A percentile compares a stretch with the other conserved stretches of the same genome.
phyloP scores from a whole-genome alignment of 2,888 invertebrate species.

The Antitype chi region DNA sequence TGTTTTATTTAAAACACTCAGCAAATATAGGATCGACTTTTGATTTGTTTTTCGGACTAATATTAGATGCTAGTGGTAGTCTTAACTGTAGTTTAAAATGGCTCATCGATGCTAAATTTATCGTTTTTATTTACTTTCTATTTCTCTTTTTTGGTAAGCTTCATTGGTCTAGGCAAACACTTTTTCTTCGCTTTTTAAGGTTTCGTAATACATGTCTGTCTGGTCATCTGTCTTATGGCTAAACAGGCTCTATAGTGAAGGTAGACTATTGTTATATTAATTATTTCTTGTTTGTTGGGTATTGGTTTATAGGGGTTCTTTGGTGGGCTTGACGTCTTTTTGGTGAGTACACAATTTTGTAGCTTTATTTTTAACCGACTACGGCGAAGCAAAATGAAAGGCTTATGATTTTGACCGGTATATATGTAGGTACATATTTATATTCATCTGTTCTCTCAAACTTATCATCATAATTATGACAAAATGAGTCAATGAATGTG shows the following conservation, averaged over 20 bases:
- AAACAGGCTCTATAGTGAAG: background rate
- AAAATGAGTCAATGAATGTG: too few relatives aligned
- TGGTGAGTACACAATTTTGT: background rate
- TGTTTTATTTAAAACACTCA: slow-evolving; percentile 48
- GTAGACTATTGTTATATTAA: too few relatives aligned
- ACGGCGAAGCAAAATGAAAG: too few relatives aligned
- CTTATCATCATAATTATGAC: too few relatives aligned
- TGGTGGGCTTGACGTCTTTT: background rate
- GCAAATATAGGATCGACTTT: slow-evolving; percentile 40
- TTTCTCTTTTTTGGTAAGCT: slow-evolving; percentile 23
- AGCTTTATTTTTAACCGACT: background rate
- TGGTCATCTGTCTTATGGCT: background rate
- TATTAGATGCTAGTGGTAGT: slow-evolving; percentile 17
- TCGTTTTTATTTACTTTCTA: slow-evolving; percentile 23
- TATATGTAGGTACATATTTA: too few relatives aligned
- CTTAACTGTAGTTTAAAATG: slow-evolving; percentile 33
- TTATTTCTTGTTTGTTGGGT: too few relatives aligned
- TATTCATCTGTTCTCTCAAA: too few relatives aligned
- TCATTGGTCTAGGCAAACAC: slow-evolving; percentile 1
- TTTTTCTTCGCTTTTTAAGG: background rate
- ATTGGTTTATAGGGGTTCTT: too few relatives aligned
- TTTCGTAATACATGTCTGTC: background rate
- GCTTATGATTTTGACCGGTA: too few relatives aligned
- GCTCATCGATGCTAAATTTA: background rate
- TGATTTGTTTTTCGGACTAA: slow-evolving; percentile 22